phyloP scores from a whole-genome alignment of 2,888 invertebrate genomes.

The Vanessa cardui region DNA sequence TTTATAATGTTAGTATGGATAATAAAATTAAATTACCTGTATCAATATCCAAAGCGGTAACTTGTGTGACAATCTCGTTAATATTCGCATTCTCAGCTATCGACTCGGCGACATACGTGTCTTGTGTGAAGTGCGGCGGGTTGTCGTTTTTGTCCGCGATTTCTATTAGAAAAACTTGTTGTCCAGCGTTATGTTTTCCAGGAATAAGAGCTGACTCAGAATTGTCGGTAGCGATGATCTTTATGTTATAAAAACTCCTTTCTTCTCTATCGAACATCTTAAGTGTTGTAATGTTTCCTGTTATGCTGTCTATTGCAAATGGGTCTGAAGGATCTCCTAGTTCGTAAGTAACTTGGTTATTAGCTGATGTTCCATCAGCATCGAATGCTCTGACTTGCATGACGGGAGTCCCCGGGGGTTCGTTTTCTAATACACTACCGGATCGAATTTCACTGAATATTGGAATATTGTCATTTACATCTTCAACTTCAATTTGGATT shows the following conservation, averaged over 20 bases:
- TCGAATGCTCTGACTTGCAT: slow-evolving; percentile 95
- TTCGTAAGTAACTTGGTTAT: slow-evolving; percentile 92
- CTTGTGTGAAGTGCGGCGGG: slow-evolving; percentile 92
- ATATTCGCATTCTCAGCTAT: slow-evolving; percentile 93
- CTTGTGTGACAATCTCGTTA: slow-evolving; percentile 92
- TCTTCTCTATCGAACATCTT: slow-evolving; percentile 93
- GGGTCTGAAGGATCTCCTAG: slow-evolving; percentile 86
- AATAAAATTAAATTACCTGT: slow-evolving; percentile 80
- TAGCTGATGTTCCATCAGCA: slow-evolving; percentile 90
- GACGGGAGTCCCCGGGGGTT: slow-evolving; percentile 90
- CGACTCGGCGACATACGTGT: slow-evolving; percentile 87
- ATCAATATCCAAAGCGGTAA: slow-evolving; percentile 94
- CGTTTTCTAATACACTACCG: slow-evolving; percentile 93
- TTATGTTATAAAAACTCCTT: slow-evolving; percentile 92
- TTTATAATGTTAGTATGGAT: too few relatives aligned
- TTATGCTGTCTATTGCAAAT: slow-evolving; percentile 92
- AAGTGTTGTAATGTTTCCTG: slow-evolving; percentile 93
- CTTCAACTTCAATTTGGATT: slow-evolving; percentile 89
- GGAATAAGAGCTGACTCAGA: slow-evolving; percentile 89
- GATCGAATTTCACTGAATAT: slow-evolving; percentile 91
- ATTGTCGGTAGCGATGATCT: slow-evolving; percentile 95
- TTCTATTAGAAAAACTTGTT: slow-evolving; percentile 93
- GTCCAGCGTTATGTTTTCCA: slow-evolving; percentile 87
- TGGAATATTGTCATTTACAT: slow-evolving; percentile 96
- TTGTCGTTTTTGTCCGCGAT: slow-evolving; percentile 99